A percentile compares a stretch with the other conserved stretches of the same genome.
These are phyloP conservation scores for Sparus aurata DNA, from an alignment of 2,797 vertebrate species.

Conservation along the genomic window DNA sequence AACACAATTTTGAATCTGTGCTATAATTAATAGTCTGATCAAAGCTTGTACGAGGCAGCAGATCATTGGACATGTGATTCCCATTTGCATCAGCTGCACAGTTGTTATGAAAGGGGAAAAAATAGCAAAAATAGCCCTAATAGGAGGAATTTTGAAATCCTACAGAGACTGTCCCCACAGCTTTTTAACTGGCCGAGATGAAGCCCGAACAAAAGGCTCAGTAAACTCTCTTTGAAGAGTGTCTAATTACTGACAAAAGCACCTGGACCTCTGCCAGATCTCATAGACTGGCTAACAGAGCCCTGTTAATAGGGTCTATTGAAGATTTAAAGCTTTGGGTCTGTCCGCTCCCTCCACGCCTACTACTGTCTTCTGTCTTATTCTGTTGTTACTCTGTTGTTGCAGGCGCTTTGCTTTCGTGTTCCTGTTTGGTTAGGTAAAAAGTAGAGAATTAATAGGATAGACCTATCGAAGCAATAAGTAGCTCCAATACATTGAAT, in stretches of 20 bases:
- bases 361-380: slow-evolving; percentile 34
- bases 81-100: slow-evolving; percentile 26
- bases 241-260: slow-evolving; percentile 72
- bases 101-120: slow-evolving; percentile 5
- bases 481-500: slow-evolving; percentile 1
- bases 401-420: slow-evolving; percentile 7
- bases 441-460: slow-evolving; percentile 4
- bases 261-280: slow-evolving; percentile 67
- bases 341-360: slow-evolving; percentile 45
- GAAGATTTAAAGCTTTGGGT: slow-evolving; percentile 54
- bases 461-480: background rate
- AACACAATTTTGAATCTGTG: slow-evolving; percentile 3
- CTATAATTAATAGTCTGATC: slow-evolving; percentile 27
- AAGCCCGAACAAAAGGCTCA: slow-evolving; percentile 62
- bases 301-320: slow-evolving; percentile 56
- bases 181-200: slow-evolving; percentile 59
- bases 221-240: slow-evolving; percentile 71
- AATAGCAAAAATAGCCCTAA: slow-evolving; percentile 15
- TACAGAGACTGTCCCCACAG: slow-evolving; percentile 19
- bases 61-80: slow-evolving; percentile 25
- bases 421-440: slow-evolving; percentile 24
- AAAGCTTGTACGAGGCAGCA: slow-evolving; percentile 32
- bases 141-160: slow-evolving; percentile 28
- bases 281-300: slow-evolving; percentile 58
- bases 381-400: slow-evolving; percentile 27